Conservation (phyloP, 2,888 invertebrate species). For the Taenaris catops region DNA sequence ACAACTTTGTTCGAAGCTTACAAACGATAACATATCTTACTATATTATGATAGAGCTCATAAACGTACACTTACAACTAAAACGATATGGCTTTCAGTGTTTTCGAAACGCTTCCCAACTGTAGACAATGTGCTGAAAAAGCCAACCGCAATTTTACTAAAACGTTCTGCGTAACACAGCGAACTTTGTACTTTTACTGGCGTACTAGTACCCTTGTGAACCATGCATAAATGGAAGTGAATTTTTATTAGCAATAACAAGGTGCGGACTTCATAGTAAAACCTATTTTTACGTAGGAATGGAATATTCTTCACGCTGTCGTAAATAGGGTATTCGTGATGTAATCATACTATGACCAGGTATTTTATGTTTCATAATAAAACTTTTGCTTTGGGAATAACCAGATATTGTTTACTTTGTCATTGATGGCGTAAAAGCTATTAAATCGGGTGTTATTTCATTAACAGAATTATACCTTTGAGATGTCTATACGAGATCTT, state of each 20-base stretch:
- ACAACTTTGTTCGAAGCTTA: too few species aligned
- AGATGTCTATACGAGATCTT: too few species aligned
- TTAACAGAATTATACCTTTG: too few species aligned
- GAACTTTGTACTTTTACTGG: constrained; percentile 12
- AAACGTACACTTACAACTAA: neutral
- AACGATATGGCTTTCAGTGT: constrained; percentile 1
- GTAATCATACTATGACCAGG: constrained; percentile 6
- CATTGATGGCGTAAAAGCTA: too few species aligned
- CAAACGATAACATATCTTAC: neutral
- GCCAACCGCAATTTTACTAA: constrained; percentile 15
- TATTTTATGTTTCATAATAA: too few species aligned
- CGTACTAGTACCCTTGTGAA: constrained; percentile 10
- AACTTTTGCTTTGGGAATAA: too few species aligned
- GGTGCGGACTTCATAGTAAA: constrained; percentile 6
- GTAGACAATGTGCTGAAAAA: constrained; percentile 6
- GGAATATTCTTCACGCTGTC: constrained; percentile 2
- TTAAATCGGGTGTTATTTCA: too few species aligned
- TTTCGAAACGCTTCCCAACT: too few species aligned
- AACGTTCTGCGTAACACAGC: constrained; percentile 7
- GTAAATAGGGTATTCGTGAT: constrained; percentile 4
- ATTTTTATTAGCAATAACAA: constrained; percentile 5
- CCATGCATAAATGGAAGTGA: constrained; percentile 11
- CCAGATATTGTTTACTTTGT: too few species aligned
- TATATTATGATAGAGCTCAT: neutral
- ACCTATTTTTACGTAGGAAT: constrained; percentile 9